phyloP scores from a whole-genome alignment of 2,113 vertebrate genomes.

The Neolamprologus sp. region DNA sequence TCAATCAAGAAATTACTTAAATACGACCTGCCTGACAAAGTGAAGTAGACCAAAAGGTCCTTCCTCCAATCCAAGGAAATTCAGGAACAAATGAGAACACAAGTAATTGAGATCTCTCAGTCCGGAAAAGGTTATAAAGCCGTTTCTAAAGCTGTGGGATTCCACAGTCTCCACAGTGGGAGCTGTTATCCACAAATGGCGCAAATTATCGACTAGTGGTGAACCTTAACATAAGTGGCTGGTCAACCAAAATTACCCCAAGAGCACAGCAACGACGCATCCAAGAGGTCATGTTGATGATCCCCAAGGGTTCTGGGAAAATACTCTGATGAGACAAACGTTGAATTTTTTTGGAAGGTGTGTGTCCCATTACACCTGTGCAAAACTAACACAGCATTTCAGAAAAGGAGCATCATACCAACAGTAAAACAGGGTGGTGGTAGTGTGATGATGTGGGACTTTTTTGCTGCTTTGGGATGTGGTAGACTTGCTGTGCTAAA shows the following conservation, averaged over 20 bases:
- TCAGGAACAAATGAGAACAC: background rate
- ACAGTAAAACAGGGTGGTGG: background rate
- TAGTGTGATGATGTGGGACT: background rate
- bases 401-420: background rate
- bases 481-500: background rate
- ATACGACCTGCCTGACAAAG: background rate
- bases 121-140: background rate
- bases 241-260: background rate
- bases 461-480: background rate
- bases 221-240: background rate
- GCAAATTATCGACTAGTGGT: background rate
- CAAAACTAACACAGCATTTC: background rate
- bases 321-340: background rate
- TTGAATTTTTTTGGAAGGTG: background rate
- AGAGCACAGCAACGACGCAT: background rate
- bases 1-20: background rate
- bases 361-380: background rate
- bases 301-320: background rate
- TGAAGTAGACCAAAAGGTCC: background rate
- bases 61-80: background rate
- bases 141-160: background rate
- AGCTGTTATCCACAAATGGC: background rate
- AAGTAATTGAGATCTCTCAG: background rate
- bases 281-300: background rate
- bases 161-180: background rate